Evolutionary conservation across 2,113 vertebrate genomes (phyloP).

Genomic region (Bothrops jararaca): DNA sequence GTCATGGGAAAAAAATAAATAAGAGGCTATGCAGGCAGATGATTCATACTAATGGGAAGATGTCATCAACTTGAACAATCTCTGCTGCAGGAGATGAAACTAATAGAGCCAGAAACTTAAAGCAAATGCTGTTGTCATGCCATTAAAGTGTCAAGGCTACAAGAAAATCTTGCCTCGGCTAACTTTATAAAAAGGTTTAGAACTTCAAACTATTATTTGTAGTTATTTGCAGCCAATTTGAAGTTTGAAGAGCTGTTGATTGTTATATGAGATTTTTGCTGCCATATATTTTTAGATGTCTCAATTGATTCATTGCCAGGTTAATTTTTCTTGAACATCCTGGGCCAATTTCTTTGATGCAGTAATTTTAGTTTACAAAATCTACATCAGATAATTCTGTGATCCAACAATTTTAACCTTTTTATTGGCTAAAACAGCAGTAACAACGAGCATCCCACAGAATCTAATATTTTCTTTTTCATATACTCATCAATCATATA

Average conservation of each 20-base stretch:
- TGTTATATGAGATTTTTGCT: not conserved
- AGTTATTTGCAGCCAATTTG: constrained; percentile 64
- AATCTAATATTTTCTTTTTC: constrained; percentile 45
- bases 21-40: constrained; percentile 61
- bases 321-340: not conserved
- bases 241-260: not conserved
- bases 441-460: constrained; percentile 12
- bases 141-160: constrained; percentile 70
- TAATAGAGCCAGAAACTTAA: constrained; percentile 69
- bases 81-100: constrained; percentile 57
- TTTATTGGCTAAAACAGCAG: constrained; percentile 23
- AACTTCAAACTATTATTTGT: constrained; percentile 64
- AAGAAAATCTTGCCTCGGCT: constrained; percentile 61
- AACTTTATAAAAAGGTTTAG: constrained; percentile 69
- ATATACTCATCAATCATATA: constrained; percentile 32
- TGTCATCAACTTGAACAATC: constrained; percentile 65
- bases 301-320: constrained; percentile 40
- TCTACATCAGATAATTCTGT: not conserved
- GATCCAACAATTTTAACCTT: constrained; percentile 33
- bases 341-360: constrained; percentile 31
- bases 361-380: constrained; percentile 26
- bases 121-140: constrained; percentile 67
- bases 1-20: constrained; percentile 57
- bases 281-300: constrained; percentile 33
- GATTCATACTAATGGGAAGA: constrained; percentile 66